Conservation (phyloP, 2,113 vertebrate genomes). For the Phyllopteryx taeniolatus region DNA sequence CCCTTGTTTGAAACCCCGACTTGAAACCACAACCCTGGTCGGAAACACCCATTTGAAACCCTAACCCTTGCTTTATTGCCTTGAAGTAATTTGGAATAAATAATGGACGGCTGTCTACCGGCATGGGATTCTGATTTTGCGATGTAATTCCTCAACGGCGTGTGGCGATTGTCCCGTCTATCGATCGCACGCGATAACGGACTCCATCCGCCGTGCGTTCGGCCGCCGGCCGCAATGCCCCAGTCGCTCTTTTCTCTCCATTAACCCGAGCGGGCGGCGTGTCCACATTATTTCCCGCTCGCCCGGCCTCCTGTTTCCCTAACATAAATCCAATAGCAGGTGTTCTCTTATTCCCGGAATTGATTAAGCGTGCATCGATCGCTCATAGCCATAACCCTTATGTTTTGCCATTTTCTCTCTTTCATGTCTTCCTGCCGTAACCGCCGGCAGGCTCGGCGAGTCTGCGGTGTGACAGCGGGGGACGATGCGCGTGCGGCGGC, state of each 20-base stretch:
- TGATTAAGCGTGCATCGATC: conserved; percentile 29
- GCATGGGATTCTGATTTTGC: neutral
- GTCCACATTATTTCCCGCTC: conserved; percentile 20
- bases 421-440: neutral
- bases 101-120: neutral
- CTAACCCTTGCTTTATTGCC: neutral
- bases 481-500: conserved; percentile 79
- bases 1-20: neutral
- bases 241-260: conserved; percentile 39
- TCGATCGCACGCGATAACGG: conserved; percentile 47
- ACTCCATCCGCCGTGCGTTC: conserved; percentile 36
- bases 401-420: neutral
- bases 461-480: conserved; percentile 79
- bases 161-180: conserved; percentile 43
- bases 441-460: conserved; percentile 76
- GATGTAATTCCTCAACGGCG: conserved; percentile 9
- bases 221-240: conserved; percentile 20
- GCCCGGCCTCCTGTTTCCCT: conserved; percentile 7
- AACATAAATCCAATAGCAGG: conserved; percentile 29
- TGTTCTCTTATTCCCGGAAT: conserved; percentile 9
- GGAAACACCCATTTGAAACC: neutral
- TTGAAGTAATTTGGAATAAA: neutral
- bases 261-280: conserved; percentile 36
- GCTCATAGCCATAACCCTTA: neutral
- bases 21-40: neutral